Conservation (phyloP, 2,113 vertebrate genomes). For the Tretioscincus oriximinensis region DNA sequence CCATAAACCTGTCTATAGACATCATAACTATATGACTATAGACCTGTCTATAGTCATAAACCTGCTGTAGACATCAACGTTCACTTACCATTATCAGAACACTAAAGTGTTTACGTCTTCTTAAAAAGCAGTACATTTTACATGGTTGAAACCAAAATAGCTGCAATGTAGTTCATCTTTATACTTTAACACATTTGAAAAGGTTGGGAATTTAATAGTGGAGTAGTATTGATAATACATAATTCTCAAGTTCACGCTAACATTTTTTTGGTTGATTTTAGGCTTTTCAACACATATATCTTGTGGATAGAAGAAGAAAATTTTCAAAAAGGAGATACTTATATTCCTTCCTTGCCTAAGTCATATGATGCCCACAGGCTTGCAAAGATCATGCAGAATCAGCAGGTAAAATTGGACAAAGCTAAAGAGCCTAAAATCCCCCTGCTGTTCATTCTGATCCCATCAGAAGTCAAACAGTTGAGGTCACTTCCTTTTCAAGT, state of each 20-base stretch:
- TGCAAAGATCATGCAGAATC: constrained; percentile 92
- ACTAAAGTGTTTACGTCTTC: too few species aligned
- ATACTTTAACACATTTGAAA: too few species aligned
- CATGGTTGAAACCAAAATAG: too few species aligned
- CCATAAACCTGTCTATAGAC: too few species aligned
- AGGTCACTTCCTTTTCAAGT: not conserved
- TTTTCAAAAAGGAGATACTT: constrained; percentile 90
- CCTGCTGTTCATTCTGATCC: fast-evolving
- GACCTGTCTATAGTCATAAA: too few species aligned
- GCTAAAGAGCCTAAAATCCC: fast-evolving
- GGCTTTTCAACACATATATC: constrained; percentile 90
- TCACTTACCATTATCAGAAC: too few species aligned
- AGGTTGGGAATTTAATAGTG: too few species aligned
- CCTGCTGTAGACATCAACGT: too few species aligned
- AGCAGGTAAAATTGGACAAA: constrained; percentile 72
- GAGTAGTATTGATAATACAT: too few species aligned
- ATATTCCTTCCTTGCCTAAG: constrained; percentile 90
- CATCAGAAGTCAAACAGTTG: not conserved
- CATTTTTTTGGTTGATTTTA: constrained; percentile 42
- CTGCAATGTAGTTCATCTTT: too few species aligned
- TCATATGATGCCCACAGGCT: constrained; percentile 89
- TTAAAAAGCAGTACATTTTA: too few species aligned
- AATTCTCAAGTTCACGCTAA: not conserved
- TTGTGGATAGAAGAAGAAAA: constrained; percentile 95
- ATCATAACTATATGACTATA: too few species aligned